phyloP scores from a whole-genome alignment of 2,888 invertebrate genomes.

The Sarcophaga variegata region DNA sequence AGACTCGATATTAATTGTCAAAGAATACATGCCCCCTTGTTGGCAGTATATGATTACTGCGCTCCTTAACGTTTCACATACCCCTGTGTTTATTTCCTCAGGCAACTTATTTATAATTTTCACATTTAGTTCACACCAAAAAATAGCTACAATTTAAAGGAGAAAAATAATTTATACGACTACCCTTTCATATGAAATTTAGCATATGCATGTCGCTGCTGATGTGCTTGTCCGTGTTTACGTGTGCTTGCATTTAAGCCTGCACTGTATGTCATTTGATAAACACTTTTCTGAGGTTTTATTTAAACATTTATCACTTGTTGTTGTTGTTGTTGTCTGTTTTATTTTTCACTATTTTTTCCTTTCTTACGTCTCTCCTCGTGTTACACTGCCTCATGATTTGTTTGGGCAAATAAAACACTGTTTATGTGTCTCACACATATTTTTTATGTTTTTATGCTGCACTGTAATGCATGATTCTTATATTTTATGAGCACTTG shows the following conservation, averaged over 20 bases:
- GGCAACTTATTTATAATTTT: too few species aligned
- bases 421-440: slow-evolving; percentile 11
- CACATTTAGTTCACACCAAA: too few species aligned
- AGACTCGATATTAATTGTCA: too few species aligned
- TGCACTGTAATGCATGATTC: background rate
- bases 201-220: background rate
- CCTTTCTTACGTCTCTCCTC: background rate
- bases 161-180: background rate
- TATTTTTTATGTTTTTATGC: too few species aligned
- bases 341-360: background rate
- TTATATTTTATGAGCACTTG: background rate
- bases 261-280: slow-evolving; percentile 13
- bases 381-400: background rate
- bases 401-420: background rate
- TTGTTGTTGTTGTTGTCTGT: too few species aligned
- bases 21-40: too few species aligned
- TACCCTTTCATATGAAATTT: background rate
- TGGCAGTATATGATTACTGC: too few species aligned
- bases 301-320: slow-evolving; percentile 37
- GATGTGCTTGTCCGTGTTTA: background rate
- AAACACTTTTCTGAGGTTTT: slow-evolving; percentile 23
- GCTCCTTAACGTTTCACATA: too few species aligned
- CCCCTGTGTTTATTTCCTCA: too few species aligned
- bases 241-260: background rate
- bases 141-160: too few species aligned